Evolutionary conservation across 2,113 vertebrate genomes (phyloP), one percentile per base, ranked within the genome.

Genomic region (Orcinus orca): DNA sequence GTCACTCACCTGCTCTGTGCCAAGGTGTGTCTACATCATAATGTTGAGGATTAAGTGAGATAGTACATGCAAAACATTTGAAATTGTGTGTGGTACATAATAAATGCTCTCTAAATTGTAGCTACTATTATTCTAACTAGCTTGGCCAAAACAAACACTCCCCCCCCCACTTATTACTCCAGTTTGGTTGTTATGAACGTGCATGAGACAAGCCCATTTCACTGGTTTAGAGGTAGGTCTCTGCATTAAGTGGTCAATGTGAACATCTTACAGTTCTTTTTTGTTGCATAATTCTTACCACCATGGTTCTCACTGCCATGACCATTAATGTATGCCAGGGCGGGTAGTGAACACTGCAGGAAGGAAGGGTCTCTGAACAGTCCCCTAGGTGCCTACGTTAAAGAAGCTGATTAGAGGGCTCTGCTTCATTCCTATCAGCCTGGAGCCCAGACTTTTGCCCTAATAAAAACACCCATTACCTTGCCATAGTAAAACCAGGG

Each of bases 11-110:
- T 26, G 9, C 31, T 1, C 60, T 67, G 12, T 94, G 71, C 38
- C 47, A 68, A 50, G 13, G 41, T 80, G n/a, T 67, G 10, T 84
- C 47, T 90, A 4, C 41, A 29, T 65, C 29, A 25, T 50, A 26
- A 23, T 68, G 23, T 77, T 73, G 31, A 81, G 8, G 29, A 70
- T 82, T 74, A 77, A 95, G 68, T 87, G 55, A 89, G 15, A 67
- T 82, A 38, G 47, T 55, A 21, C 20, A n/a, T 29, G 8, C 44
- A 74, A 92, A 94, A 15, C 63, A n/a, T 88, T 95, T 74, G 53
- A 55, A 91, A 38, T 80, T 33, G 29, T 50, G 41, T 38, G 13
- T n/a, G 38, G 12, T 58, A 68, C 73, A 62, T 33, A 38, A 65
- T 29, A 83, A 74, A 4, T 23, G 29, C 17, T 58, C 2, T 67